phyloP scores from a whole-genome alignment of 2,888 invertebrate genomes.

The Strigamia transsilvanica region DNA sequence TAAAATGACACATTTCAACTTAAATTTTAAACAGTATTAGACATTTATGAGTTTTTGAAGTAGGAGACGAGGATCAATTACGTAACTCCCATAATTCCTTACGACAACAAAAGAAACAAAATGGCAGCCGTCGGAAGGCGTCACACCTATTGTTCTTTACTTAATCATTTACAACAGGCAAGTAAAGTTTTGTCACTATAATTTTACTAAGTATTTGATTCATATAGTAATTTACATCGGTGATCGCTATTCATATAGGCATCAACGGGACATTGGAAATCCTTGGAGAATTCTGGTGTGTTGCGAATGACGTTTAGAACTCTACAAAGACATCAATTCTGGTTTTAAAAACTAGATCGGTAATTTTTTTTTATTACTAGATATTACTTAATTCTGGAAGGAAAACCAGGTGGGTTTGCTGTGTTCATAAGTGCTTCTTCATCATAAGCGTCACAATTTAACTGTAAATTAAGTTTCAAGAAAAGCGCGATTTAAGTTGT shows the following conservation, averaged over 20 bases:
- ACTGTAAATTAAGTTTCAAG: neutral
- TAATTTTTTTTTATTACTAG: neutral
- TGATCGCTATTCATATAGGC: constrained; percentile 26
- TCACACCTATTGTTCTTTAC: too few relatives aligned
- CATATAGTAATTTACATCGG: constrained; percentile 9
- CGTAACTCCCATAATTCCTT: too few relatives aligned
- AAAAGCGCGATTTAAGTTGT: neutral
- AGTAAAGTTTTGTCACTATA: neutral
- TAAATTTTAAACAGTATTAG: too few relatives aligned
- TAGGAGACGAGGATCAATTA: too few relatives aligned
- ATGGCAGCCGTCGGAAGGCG: too few relatives aligned
- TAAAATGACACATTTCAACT: too few relatives aligned
- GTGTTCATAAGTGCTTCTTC: constrained; percentile 33
- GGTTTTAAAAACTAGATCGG: neutral
- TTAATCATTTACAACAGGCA: neutral
- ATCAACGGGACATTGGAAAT: neutral
- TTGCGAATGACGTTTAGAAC: constrained; percentile 17
- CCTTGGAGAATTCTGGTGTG: constrained; percentile 11
- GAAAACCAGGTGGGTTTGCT: neutral
- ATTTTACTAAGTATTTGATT: neutral
- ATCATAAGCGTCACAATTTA: constrained; percentile 19
- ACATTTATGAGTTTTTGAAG: too few relatives aligned
- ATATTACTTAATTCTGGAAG: neutral
- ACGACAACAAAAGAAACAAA: too few relatives aligned
- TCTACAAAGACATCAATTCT: neutral